A percentile compares a stretch with the other conserved stretches of the same genome.
These are phyloP conservation scores for Tuberolachnus salignus DNA, from an alignment of 2,888 invertebrate species.

Conservation along the genomic window DNA sequence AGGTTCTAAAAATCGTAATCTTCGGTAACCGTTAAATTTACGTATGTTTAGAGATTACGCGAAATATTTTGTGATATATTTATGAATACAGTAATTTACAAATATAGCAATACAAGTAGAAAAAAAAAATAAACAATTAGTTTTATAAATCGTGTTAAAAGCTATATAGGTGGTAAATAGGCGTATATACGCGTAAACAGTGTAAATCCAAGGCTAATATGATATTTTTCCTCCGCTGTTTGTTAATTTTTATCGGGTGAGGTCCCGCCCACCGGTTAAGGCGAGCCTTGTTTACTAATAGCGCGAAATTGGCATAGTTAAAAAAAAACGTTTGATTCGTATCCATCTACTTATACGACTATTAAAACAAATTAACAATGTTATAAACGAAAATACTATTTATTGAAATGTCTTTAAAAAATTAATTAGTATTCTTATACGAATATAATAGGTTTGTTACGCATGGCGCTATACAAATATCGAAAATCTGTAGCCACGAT, in stretches of 20 bases:
- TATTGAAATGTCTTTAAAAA: neutral
- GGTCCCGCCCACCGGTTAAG: slow-evolving; percentile 50
- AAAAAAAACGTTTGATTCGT: slow-evolving; percentile 36
- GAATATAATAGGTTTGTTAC: no score
- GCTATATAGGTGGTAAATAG: slow-evolving; percentile 31
- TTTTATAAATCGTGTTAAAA: slow-evolving; percentile 18
- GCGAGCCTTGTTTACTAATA: slow-evolving; percentile 36
- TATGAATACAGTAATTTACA: neutral
- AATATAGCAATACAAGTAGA: neutral
- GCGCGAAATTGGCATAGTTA: slow-evolving; percentile 15
- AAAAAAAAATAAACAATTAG: neutral
- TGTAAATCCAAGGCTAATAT: slow-evolving; percentile 33
- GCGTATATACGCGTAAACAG: neutral
- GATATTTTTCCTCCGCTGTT: neutral
- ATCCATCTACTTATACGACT: neutral
- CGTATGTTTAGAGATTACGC: no score
- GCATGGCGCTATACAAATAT: no score
- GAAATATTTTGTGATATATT: no score
- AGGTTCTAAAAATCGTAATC: no score
- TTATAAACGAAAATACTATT: neutral
- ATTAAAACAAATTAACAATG: slow-evolving; percentile 6
- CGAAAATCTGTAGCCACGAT: no score
- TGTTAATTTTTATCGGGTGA: slow-evolving; percentile 38
- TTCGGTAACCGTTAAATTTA: no score
- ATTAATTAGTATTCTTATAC: no score